phyloP scores from a whole-genome alignment of 2,888 invertebrate species.

The Clostera curtula region DNA sequence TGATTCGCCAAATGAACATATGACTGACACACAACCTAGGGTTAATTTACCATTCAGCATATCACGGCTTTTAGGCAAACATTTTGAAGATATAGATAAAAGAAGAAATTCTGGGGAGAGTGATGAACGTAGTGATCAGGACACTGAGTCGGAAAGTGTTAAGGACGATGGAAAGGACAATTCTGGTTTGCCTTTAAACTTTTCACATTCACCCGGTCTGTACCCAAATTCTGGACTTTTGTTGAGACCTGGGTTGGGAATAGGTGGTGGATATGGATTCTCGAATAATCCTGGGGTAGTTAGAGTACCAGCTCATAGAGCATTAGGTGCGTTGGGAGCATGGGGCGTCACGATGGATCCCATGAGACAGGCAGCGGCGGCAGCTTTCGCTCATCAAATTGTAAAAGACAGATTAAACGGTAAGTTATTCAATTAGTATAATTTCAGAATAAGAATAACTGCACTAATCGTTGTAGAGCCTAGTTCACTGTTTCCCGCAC shows the following conservation, averaged over 20 bases:
- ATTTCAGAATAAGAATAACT: no score
- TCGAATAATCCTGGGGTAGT: constrained; percentile 83
- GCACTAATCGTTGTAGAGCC: no score
- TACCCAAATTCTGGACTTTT: constrained; percentile 57
- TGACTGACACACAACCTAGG: constrained; percentile 67
- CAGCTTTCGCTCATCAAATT: constrained; percentile 86
- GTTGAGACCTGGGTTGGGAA: constrained; percentile 60
- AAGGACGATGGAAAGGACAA: constrained; percentile 59
- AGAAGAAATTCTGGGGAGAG: constrained; percentile 66
- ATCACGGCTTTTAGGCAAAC: constrained; percentile 85
- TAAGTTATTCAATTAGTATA: no score
- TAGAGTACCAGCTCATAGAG: constrained; percentile 86
- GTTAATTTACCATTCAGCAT: constrained; percentile 85
- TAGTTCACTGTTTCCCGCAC: no score
- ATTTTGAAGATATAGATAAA: constrained; percentile 78
- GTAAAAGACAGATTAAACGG: constrained; percentile 89
- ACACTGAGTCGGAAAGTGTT: constrained; percentile 69
- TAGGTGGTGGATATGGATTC: constrained; percentile 72
- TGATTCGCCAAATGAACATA: constrained; percentile 68
- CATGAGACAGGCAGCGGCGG: constrained; percentile 79
- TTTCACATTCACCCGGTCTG: constrained; percentile 57
- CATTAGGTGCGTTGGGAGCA: constrained; percentile 68
- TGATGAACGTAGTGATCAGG: constrained; percentile 67
- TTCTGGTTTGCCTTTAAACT: constrained; percentile 51
- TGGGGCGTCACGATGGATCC: constrained; percentile 77